These are phyloP conservation scores for Astreopora myriophthalma DNA, from an alignment of 64 coral and sea anemone genomes.

Conservation along the genomic window DNA sequence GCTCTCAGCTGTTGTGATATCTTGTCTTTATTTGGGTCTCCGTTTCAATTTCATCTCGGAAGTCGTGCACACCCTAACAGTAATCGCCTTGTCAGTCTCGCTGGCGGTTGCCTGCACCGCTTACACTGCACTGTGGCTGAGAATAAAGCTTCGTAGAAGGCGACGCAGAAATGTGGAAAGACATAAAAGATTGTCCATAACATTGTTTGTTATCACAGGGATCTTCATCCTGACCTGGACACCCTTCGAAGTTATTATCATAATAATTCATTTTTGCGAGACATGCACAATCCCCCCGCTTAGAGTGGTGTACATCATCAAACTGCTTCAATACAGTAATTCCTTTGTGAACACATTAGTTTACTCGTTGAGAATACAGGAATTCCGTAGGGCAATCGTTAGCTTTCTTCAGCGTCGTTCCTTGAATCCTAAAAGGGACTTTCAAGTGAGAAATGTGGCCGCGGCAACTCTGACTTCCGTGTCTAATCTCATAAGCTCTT, in stretches of 20 bases:
- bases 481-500: neutral
- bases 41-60: constrained; percentile 4
- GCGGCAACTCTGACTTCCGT: constrained; percentile 2
- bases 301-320: constrained; percentile 15
- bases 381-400: constrained; percentile 29
- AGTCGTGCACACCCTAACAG: neutral
- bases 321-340: constrained; percentile 51
- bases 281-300: neutral
- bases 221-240: constrained; percentile 33
- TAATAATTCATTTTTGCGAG: constrained; percentile 15
- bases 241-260: constrained; percentile 23
- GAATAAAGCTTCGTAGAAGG: neutral
- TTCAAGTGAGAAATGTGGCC: neutral
- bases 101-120: neutral
- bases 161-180: neutral
- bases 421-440: neutral
- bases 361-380: constrained; percentile 63
- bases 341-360: constrained; percentile 54
- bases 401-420: neutral
- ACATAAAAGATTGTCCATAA: neutral
- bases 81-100: neutral
- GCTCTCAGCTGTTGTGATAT: constrained; percentile 61
- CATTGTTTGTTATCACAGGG: neutral
- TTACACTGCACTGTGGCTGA: neutral
- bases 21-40: constrained; percentile 1